Evolutionary conservation across 2,113 vertebrate genomes (phyloP).

Genomic region (Sinocyclocheilus anophthalmus): DNA sequence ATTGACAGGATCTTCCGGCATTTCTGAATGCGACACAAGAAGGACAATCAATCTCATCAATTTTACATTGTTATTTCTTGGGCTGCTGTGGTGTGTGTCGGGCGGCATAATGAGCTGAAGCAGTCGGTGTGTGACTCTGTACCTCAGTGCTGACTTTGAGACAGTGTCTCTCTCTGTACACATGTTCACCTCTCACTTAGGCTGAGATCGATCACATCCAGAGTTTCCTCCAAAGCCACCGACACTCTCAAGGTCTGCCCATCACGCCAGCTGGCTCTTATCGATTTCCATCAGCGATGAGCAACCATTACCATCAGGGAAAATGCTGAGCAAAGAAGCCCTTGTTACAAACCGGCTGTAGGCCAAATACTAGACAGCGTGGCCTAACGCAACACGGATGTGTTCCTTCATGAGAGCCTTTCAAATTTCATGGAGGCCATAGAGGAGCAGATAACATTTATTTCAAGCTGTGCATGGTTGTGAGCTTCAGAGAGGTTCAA

Average conservation of each 20-base stretch:
- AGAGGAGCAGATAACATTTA: neutral
- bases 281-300: conserved; percentile 36
- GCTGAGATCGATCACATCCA: conserved; percentile 12
- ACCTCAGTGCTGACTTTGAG: neutral
- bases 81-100: neutral
- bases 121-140: neutral
- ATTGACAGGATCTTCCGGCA: neutral
- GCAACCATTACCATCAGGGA: conserved; percentile 30
- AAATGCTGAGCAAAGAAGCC: conserved; percentile 26
- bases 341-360: neutral
- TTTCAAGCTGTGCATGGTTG: neutral
- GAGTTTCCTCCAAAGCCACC: conserved; percentile 24
- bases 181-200: neutral
- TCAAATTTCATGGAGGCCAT: conserved; percentile 11
- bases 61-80: neutral
- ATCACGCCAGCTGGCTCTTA: conserved; percentile 14
- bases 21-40: neutral
- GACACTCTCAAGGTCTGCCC: conserved; percentile 18
- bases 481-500: neutral
- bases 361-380: neutral
- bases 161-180: neutral
- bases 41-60: neutral
- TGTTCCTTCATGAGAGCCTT: conserved; percentile 16
- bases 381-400: neutral
- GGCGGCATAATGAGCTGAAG: neutral